These are phyloP conservation scores for Phyllostomus discolor DNA, from an alignment of 2,113 vertebrate genomes.

Conservation along the genomic window DNA sequence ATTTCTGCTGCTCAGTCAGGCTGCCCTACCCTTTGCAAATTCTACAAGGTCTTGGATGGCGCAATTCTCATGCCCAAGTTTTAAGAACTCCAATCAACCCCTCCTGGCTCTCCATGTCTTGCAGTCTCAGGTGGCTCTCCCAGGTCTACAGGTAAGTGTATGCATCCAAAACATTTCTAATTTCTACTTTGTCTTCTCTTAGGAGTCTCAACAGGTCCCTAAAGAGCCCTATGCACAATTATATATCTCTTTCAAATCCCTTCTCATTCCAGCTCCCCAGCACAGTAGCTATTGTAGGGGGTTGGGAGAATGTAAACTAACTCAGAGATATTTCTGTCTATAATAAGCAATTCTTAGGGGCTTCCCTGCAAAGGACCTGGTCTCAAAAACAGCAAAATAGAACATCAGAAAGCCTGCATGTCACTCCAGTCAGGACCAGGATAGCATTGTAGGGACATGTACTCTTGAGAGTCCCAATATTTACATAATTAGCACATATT, in stretches of 20 bases:
- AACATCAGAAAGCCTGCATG: neutral
- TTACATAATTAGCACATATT: neutral
- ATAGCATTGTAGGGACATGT: neutral
- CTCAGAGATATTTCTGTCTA: neutral
- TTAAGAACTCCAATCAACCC: neutral
- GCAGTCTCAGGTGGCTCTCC: neutral
- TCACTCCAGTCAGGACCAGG: neutral
- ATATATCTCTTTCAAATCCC: neutral
- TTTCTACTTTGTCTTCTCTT: neutral
- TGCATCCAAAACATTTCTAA: neutral
- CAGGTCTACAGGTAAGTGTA: neutral
- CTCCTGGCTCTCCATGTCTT: neutral
- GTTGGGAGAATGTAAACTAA: neutral
- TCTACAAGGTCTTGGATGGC: neutral
- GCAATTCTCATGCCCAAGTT: neutral
- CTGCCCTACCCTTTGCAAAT: conserved; percentile 2
- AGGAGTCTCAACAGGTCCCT: neutral
- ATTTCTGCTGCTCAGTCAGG: neutral
- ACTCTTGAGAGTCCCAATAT: neutral
- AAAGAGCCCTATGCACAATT: neutral
- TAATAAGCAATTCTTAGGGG: neutral
- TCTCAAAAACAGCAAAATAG: neutral
- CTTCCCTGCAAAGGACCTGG: neutral
- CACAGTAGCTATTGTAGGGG: neutral
- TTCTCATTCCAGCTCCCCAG: neutral